Evolutionary conservation across 2,888 invertebrate genomes (phyloP).

Genomic region (Parnassius apollo): DNA sequence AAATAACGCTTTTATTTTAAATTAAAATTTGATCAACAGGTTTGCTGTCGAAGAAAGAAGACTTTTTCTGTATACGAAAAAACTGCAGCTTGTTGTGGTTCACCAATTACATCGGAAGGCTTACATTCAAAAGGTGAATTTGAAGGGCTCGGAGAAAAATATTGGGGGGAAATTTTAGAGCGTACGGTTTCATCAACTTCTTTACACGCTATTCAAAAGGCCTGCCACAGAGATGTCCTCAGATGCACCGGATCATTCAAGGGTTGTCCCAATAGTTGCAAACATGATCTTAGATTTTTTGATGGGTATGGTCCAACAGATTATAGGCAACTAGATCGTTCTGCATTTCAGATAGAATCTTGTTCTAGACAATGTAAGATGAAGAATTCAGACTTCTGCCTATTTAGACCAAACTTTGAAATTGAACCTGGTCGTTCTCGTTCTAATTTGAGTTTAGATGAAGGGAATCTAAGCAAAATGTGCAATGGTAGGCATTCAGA

Average conservation of each 20-base stretch:
- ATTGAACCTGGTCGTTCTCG: slow-evolving; percentile 72
- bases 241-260: slow-evolving; percentile 72
- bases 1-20: no score
- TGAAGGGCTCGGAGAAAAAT: slow-evolving; percentile 85
- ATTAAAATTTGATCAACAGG: slow-evolving; percentile 41
- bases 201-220: slow-evolving; percentile 84
- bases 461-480: slow-evolving; percentile 70
- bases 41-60: slow-evolving; percentile 70
- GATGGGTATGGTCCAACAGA: slow-evolving; percentile 69
- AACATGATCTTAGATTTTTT: slow-evolving; percentile 70
- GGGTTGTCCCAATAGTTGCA: slow-evolving; percentile 67
- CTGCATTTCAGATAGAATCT: slow-evolving; percentile 74
- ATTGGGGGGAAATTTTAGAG: slow-evolving; percentile 89
- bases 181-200: slow-evolving; percentile 88
- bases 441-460: slow-evolving; percentile 75
- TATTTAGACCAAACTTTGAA: slow-evolving; percentile 67
- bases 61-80: slow-evolving; percentile 69
- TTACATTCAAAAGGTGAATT: slow-evolving; percentile 80
- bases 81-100: slow-evolving; percentile 72
- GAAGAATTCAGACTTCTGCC: slow-evolving; percentile 73
- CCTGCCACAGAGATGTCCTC: slow-evolving; percentile 68
- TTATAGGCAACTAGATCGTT: slow-evolving; percentile 68
- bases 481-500: slow-evolving; percentile 76
- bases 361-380: slow-evolving; percentile 73
- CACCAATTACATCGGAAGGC: slow-evolving; percentile 72